Evolutionary conservation across 2,888 invertebrate genomes (phyloP).

Genomic region (Homarus gammarus): DNA sequence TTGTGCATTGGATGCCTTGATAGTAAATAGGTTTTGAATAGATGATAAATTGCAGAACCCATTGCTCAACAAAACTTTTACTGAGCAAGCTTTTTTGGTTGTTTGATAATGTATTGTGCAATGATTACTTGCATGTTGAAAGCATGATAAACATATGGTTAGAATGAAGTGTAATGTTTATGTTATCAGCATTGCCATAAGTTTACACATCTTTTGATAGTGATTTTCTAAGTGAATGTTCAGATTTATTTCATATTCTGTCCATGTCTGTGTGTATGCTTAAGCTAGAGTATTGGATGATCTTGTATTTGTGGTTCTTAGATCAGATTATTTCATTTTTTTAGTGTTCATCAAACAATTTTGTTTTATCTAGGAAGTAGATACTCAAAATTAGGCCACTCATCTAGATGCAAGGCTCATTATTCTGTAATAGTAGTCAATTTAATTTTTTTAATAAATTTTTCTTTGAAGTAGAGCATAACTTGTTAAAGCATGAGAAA

Average conservation of each 20-base stretch:
- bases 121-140: not conserved
- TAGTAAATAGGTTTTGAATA: not conserved
- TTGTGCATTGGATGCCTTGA: slow-evolving; percentile 15
- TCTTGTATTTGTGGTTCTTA: slow-evolving; percentile 25
- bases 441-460: slow-evolving; percentile 15
- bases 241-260: not conserved
- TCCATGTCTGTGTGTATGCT: slow-evolving; percentile 12
- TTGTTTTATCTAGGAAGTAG: slow-evolving; percentile 34
- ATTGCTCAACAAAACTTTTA: not conserved
- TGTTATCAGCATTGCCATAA: not conserved
- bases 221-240: slow-evolving; percentile 16
- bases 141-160: not conserved
- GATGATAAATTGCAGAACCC: not conserved
- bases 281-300: slow-evolving; percentile 28
- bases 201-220: not conserved
- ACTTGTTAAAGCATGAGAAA: not conserved
- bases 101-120: not conserved
- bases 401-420: slow-evolving; percentile 33
- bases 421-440: slow-evolving; percentile 23
- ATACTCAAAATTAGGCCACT: slow-evolving; percentile 10
- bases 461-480: not conserved
- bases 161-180: not conserved
- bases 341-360: slow-evolving; percentile 8
- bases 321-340: not conserved
- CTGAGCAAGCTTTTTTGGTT: not conserved